Percentiles rank a stretch among this genome's conserved stretches.
phyloP scores from a whole-genome alignment of 2,888 invertebrate genomes.

The Apotomis turbidana region DNA sequence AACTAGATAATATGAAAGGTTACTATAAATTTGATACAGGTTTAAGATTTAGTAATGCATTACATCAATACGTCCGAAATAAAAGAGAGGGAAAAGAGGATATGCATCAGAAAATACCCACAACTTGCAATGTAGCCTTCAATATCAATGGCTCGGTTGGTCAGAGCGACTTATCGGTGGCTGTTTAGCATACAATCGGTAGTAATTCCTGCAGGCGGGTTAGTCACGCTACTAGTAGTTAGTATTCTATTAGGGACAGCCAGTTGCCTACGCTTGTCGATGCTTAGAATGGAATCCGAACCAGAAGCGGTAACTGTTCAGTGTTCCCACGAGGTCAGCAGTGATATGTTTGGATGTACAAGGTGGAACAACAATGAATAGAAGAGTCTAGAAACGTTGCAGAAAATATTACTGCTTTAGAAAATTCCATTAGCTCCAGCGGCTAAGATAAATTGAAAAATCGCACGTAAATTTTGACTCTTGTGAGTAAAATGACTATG shows the following conservation, averaged over 20 bases:
- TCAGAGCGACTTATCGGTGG: constrained; percentile 51
- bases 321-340: constrained; percentile 76
- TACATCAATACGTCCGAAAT: not conserved
- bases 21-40: not conserved
- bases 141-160: constrained; percentile 46
- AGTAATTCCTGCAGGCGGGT: constrained; percentile 74
- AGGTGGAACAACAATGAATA: constrained; percentile 59
- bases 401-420: constrained; percentile 3
- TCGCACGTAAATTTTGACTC: not conserved
- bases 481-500: not conserved
- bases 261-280: constrained; percentile 69
- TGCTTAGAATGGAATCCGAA: constrained; percentile 70
- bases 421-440: not conserved
- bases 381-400: constrained; percentile 9
- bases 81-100: not conserved
- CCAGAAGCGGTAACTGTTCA: constrained; percentile 75
- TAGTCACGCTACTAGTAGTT: constrained; percentile 74
- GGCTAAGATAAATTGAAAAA: not conserved
- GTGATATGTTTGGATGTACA: constrained; percentile 70
- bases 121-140: constrained; percentile 6
- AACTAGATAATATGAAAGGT: constrained; percentile 16
- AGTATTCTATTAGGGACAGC: constrained; percentile 68
- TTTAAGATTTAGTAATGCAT: no score
- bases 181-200: constrained; percentile 78
- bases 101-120: not conserved